phyloP scores from a whole-genome alignment of 92 coral and sea anemone species.

The Zoanthus gigantus region DNA sequence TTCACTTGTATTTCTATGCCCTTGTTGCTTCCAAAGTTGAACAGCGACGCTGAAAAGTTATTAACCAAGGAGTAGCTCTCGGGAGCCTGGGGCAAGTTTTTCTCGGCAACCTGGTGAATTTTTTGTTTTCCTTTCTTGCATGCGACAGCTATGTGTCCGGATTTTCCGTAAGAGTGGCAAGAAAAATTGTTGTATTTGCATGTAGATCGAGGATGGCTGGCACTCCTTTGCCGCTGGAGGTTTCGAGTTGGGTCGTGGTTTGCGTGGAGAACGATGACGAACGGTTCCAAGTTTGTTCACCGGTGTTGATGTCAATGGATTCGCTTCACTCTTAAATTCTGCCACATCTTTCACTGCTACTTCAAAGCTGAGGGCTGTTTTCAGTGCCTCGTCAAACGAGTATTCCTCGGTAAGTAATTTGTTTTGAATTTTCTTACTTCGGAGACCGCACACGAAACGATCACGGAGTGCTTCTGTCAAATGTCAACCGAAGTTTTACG shows the following conservation, averaged over 20 bases:
- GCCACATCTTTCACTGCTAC: too few species aligned
- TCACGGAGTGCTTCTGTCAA: too few species aligned
- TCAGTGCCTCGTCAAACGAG: too few species aligned
- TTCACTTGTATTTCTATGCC: conserved; percentile 58
- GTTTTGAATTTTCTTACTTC: too few species aligned
- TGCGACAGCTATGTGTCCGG: conserved; percentile 10
- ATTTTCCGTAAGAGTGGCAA: conserved; percentile 40
- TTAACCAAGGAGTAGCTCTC: conserved; percentile 26
- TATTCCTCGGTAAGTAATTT: too few species aligned
- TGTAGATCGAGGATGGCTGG: conserved; percentile 15
- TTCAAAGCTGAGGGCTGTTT: too few species aligned
- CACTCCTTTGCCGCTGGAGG: conserved; percentile 22
- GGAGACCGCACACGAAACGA: too few species aligned
- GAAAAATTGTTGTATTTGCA: conserved; percentile 33
- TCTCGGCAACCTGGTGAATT: conserved; percentile 19
- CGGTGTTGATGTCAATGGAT: background rate
- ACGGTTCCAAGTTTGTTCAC: conserved; percentile 12
- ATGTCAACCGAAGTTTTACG: too few species aligned
- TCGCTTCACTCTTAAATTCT: too few species aligned
- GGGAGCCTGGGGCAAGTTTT: conserved; percentile 38
- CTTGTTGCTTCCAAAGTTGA: conserved; percentile 36
- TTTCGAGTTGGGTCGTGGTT: background rate
- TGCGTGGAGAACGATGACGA: background rate
- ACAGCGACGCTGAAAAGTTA: conserved; percentile 45
- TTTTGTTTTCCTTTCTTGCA: conserved; percentile 33